Conservation (phyloP, 2,797 vertebrate genomes). For the Coreius guichenoti region DNA sequence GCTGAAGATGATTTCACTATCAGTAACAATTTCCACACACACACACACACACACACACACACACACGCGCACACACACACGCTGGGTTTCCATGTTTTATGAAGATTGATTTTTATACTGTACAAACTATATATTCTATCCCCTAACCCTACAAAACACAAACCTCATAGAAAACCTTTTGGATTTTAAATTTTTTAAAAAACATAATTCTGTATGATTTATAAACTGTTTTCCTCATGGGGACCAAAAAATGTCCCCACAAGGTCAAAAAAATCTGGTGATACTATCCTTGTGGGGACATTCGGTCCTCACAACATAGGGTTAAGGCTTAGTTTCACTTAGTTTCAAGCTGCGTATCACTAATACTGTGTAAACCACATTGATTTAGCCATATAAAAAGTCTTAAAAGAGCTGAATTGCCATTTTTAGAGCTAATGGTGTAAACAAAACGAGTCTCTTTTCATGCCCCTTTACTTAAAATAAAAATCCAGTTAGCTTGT, state of each 20-base stretch:
- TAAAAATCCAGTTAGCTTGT: slow-evolving; percentile 53
- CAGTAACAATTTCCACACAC: not conserved
- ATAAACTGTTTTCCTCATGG: not conserved
- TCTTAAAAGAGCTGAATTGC: slow-evolving; percentile 43
- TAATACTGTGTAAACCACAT: slow-evolving; percentile 24
- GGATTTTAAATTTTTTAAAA: not conserved
- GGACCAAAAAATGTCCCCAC: not conserved
- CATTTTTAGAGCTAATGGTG: slow-evolving; percentile 42
- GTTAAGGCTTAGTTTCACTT: not conserved
- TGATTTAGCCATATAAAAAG: slow-evolving; percentile 15
- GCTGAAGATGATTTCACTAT: not conserved
- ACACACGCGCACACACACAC: not conserved
- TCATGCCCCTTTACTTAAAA: slow-evolving; percentile 45
- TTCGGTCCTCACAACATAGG: not conserved
- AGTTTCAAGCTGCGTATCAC: not conserved
- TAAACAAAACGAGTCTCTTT: slow-evolving; percentile 40
- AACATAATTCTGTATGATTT: not conserved
- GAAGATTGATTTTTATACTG: not conserved
- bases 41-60: too few species aligned
- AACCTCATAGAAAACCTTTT: not conserved
- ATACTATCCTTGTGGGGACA: not conserved
- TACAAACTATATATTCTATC: not conserved
- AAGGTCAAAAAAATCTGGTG: too few species aligned
- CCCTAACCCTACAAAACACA: not conserved
- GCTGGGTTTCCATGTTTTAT: not conserved